phyloP scores from a whole-genome alignment of 2,113 vertebrate genomes.

The Pycnonotus jocosus region DNA sequence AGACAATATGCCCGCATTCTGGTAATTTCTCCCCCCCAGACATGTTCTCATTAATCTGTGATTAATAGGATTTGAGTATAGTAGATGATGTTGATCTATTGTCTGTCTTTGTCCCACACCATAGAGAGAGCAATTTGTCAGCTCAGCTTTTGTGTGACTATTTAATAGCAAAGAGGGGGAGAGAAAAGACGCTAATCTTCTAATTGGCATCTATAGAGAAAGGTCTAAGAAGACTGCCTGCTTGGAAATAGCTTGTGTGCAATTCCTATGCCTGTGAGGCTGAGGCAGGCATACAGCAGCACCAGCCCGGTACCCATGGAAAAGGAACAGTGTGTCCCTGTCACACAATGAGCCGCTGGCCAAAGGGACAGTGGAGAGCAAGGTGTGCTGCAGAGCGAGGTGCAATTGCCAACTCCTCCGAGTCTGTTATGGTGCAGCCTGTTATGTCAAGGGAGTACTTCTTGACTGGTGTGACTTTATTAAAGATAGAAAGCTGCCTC shows the following conservation, averaged over 20 bases:
- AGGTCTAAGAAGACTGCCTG: conserved; percentile 67
- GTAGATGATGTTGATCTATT: conserved; percentile 83
- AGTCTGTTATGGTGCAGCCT: conserved; percentile 26
- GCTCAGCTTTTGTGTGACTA: conserved; percentile 79
- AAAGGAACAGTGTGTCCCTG: conserved; percentile 2
- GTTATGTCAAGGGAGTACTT: conserved; percentile 45
- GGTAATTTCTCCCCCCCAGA: conserved; percentile 78
- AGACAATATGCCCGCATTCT: conserved; percentile 74
- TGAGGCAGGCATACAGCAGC: background rate
- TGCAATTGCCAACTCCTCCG: background rate
- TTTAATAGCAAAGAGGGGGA: conserved; percentile 77
- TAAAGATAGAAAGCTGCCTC: conserved; percentile 6
- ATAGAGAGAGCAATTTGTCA: conserved; percentile 79
- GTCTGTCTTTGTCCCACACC: conserved; percentile 77
- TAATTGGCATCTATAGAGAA: conserved; percentile 77
- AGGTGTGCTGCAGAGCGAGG: background rate
- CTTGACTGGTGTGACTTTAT: conserved; percentile 38
- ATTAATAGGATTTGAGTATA: conserved; percentile 81
- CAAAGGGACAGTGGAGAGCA: background rate
- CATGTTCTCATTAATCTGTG: conserved; percentile 82
- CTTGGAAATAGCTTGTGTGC: conserved; percentile 49
- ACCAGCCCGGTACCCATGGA: background rate
- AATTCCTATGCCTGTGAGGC: conserved; percentile 72
- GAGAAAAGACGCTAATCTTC: conserved; percentile 79
- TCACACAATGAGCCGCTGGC: background rate